These are phyloP conservation scores for Drosophila austrosaltans DNA, from an alignment of 2,888 invertebrate species.

Conservation along the genomic window DNA sequence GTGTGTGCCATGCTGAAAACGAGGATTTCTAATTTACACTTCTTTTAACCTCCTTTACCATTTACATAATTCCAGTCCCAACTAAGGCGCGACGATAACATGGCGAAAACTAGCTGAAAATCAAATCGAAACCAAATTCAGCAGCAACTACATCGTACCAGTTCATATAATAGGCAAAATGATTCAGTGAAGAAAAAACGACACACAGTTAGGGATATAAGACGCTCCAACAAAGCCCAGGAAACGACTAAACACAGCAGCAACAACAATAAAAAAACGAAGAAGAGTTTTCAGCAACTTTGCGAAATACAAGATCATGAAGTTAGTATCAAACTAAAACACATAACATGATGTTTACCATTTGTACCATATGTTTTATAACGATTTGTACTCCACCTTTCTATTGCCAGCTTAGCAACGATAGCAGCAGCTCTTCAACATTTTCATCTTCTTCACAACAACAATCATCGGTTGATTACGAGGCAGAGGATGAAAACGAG, in stretches of 20 bases:
- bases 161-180: not conserved
- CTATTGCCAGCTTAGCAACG: constrained; percentile 54
- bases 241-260: not conserved
- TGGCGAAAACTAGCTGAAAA: constrained; percentile 84
- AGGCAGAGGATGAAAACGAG: constrained; percentile 78
- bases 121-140: constrained; percentile 67
- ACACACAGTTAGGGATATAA: not conserved
- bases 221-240: not conserved
- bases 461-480: constrained; percentile 74
- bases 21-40: not conserved
- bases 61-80: constrained; percentile 75
- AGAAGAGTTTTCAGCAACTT: constrained; percentile 51
- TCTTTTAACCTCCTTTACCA: not conserved
- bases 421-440: constrained; percentile 60
- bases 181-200: constrained; percentile 47
- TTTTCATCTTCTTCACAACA: constrained; percentile 65
- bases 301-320: constrained; percentile 57
- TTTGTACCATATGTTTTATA: no score
- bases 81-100: constrained; percentile 83
- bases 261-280: constrained; percentile 18
- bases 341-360: no score
- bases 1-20: constrained; percentile 62
- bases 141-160: constrained; percentile 20
- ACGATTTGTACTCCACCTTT: no score
- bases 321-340: constrained; percentile 38